Evolutionary conservation across 30 jellyfish, hydroid and myxozoan species (phyloP).

Genomic region (Chrysaora quinquecirrha): DNA sequence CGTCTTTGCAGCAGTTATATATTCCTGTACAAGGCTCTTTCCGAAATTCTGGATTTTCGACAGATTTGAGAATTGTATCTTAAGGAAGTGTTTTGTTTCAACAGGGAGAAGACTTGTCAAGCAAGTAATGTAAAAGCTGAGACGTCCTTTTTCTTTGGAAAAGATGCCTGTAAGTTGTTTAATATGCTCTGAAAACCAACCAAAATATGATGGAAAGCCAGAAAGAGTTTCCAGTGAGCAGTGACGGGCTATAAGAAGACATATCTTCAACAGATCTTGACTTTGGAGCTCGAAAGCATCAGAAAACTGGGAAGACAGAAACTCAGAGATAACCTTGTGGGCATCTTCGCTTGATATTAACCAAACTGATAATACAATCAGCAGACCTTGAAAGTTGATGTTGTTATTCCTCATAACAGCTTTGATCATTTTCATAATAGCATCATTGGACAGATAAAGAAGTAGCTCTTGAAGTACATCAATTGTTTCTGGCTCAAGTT

Average conservation of each 20-base stretch:
- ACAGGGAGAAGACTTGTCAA: slow-evolving; percentile 34
- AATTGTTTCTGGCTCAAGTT: neutral
- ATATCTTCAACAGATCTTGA: neutral
- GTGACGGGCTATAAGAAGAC: slow-evolving; percentile 47
- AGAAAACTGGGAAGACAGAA: neutral
- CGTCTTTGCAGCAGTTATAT: slow-evolving; percentile 32
- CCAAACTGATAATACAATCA: slow-evolving; percentile 48
- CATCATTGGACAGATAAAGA: neutral
- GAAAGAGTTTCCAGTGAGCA: slow-evolving; percentile 40
- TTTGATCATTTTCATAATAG: neutral
- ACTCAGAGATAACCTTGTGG: neutral
- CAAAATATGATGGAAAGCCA: slow-evolving; percentile 39
- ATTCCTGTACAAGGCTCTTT: slow-evolving; percentile 20
- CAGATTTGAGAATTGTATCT: slow-evolving; percentile 10
- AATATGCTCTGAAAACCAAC: neutral
- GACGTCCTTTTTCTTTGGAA: slow-evolving; percentile 11
- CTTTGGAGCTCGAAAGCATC: slow-evolving; percentile 20
- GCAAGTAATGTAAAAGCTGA: slow-evolving; percentile 17
- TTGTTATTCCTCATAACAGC: neutral
- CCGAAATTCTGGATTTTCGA: slow-evolving; percentile 23
- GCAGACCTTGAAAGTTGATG: slow-evolving; percentile 22
- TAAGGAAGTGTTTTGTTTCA: slow-evolving; percentile 36
- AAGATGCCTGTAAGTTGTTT: neutral
- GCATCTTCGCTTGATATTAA: slow-evolving; percentile 29
- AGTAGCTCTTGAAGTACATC: slow-evolving; percentile 16